A percentile compares a stretch with the other conserved stretches of the same genome.
phyloP scores from a whole-genome alignment of 2,888 invertebrate genomes.

The Dryadula phaetusa region DNA sequence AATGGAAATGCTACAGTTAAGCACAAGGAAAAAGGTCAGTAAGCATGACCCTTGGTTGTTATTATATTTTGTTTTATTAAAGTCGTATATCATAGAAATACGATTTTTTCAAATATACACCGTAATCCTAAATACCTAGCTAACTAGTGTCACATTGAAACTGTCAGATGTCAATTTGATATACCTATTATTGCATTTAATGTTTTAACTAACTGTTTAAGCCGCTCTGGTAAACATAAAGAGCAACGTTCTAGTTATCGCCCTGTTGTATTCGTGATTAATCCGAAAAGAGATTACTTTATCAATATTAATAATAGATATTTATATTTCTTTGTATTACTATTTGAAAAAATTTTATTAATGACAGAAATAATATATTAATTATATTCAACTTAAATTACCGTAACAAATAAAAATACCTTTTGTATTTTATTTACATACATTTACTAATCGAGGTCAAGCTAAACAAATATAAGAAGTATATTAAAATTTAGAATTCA shows the following conservation, averaged over 20 bases:
- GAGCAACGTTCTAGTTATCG: constrained; percentile 5
- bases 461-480: constrained; percentile 7
- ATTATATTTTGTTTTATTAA: background rate
- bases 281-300: background rate
- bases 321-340: background rate
- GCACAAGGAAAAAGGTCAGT: constrained; percentile 5
- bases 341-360: too few relatives aligned
- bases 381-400: background rate
- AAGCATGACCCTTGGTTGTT: too few relatives aligned
- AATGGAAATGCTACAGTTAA: background rate
- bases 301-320: background rate
- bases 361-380: background rate
- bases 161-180: constrained; percentile 1
- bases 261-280: background rate
- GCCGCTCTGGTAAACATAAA: constrained; percentile 4
- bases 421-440: background rate
- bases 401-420: background rate
- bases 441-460: background rate
- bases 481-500: background rate
- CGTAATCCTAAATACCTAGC: too few relatives aligned
- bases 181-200: background rate
- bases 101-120: background rate
- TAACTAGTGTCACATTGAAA: background rate
- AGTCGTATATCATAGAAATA: background rate
- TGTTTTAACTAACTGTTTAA: constrained; percentile 11